These are phyloP conservation scores for Nothobranchius kuhntae DNA, from an alignment of 2,113 vertebrate species.

Conservation along the genomic window DNA sequence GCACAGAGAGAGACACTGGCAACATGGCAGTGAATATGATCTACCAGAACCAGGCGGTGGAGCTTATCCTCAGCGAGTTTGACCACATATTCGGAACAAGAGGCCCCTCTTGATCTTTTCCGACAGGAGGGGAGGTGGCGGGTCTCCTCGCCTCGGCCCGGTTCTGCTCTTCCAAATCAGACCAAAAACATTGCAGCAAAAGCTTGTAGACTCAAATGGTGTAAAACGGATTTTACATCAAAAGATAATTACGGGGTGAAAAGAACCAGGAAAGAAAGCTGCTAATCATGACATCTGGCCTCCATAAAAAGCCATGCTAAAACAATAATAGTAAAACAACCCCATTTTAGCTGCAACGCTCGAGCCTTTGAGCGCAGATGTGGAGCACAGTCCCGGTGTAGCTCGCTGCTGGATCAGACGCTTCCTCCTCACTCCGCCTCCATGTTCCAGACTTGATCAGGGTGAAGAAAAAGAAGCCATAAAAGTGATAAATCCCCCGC, in stretches of 20 bases:
- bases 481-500: constrained; percentile 45
- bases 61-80: constrained; percentile 87
- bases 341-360: constrained; percentile 61
- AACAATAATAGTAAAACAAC: constrained; percentile 72
- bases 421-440: constrained; percentile 47
- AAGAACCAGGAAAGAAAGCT: constrained; percentile 65
- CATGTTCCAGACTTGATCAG: constrained; percentile 40
- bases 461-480: constrained; percentile 42
- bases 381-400: constrained; percentile 41
- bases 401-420: constrained; percentile 21
- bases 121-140: constrained; percentile 12
- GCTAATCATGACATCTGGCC: constrained; percentile 71
- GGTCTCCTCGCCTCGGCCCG: background rate
- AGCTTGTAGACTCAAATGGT: constrained; percentile 56
- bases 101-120: constrained; percentile 51
- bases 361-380: constrained; percentile 60
- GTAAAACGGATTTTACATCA: constrained; percentile 70
- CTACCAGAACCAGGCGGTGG: constrained; percentile 88
- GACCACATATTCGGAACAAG: constrained; percentile 75
- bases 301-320: constrained; percentile 64
- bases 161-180: constrained; percentile 20
- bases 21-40: constrained; percentile 86
- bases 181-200: constrained; percentile 53
- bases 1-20: constrained; percentile 83
- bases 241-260: constrained; percentile 66